Evolutionary conservation across 2,888 invertebrate genomes (phyloP).

Genomic region (Monochamus alternatus): DNA sequence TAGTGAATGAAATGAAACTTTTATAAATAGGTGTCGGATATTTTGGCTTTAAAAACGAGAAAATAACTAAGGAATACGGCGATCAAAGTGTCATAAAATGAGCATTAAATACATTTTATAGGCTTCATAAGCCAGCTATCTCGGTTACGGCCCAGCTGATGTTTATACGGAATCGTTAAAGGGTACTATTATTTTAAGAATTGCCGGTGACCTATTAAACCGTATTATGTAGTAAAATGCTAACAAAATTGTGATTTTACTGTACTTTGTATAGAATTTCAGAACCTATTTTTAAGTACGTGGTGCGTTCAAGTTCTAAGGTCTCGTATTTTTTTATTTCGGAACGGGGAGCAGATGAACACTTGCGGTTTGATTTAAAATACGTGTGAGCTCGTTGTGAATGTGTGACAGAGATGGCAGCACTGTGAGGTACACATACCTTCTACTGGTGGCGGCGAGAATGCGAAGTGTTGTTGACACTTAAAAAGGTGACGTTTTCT

Average conservation of each 20-base stretch:
- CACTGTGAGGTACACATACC: too few relatives aligned
- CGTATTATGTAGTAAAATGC: conserved; percentile 8
- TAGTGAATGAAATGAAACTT: conserved; percentile 25
- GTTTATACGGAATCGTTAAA: conserved; percentile 30
- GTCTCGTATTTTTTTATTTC: too few relatives aligned
- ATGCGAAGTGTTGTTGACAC: too few relatives aligned
- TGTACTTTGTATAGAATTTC: not conserved
- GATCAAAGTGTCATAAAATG: conserved; percentile 32
- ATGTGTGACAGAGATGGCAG: too few relatives aligned
- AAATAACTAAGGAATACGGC: conserved; percentile 35
- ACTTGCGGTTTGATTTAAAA: too few relatives aligned
- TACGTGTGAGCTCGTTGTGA: too few relatives aligned
- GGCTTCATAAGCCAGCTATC: conserved; percentile 36
- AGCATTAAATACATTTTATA: conserved; percentile 37
- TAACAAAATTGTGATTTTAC: not conserved
- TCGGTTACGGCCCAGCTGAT: conserved; percentile 30
- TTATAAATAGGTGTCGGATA: conserved; percentile 28
- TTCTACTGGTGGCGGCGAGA: too few relatives aligned
- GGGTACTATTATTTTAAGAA: conserved; percentile 19
- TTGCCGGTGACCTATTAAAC: conserved; percentile 19
- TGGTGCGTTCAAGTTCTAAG: too few relatives aligned
- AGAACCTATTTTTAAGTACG: too few relatives aligned
- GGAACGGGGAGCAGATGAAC: too few relatives aligned
- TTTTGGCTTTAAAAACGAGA: conserved; percentile 26
- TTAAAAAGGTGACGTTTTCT: too few relatives aligned